These are phyloP conservation scores for Archegozetes longisetosus DNA, from an alignment of 1,140 invertebrate genomes.

Conservation along the genomic window DNA sequence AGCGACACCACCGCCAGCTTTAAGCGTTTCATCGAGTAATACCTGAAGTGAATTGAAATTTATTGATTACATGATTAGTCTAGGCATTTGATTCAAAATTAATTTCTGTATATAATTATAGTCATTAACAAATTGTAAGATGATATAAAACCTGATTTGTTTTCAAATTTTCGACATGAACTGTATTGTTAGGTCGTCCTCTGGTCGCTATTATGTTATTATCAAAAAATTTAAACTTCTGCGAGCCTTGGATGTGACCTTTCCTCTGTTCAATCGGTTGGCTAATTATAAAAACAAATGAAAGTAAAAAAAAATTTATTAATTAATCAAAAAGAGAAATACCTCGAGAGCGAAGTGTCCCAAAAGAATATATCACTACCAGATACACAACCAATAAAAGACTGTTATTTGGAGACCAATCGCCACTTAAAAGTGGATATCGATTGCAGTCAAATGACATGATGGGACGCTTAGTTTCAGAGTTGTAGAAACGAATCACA, in stretches of 20 bases:
- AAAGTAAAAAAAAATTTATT: neutral
- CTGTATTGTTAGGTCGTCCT: conserved; percentile 26
- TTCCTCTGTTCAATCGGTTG: conserved; percentile 26
- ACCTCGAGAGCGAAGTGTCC: conserved; percentile 30
- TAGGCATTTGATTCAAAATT: neutral
- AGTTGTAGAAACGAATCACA: conserved; percentile 51
- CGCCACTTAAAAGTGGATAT: conserved; percentile 43
- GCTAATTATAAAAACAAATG: conserved; percentile 18
- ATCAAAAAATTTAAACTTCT: conserved; percentile 25
- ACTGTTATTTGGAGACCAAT: conserved; percentile 47
- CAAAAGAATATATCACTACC: conserved; percentile 29
- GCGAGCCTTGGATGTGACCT: conserved; percentile 25
- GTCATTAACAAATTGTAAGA: neutral
- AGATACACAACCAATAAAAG: conserved; percentile 37
- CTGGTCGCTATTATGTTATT: conserved; percentile 26
- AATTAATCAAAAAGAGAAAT: conserved; percentile 8
- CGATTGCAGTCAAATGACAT: conserved; percentile 48
- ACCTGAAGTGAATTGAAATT: neutral
- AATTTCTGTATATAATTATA: no score
- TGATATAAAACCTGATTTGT: conserved; percentile 25
- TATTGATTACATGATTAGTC: neutral
- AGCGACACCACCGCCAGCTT: conserved; percentile 5
- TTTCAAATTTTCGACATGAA: conserved; percentile 28
- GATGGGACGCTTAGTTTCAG: conserved; percentile 46
- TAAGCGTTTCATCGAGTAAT: neutral